Conservation (phyloP, 1,140 invertebrate species). For the Eurosta solidaginis region DNA sequence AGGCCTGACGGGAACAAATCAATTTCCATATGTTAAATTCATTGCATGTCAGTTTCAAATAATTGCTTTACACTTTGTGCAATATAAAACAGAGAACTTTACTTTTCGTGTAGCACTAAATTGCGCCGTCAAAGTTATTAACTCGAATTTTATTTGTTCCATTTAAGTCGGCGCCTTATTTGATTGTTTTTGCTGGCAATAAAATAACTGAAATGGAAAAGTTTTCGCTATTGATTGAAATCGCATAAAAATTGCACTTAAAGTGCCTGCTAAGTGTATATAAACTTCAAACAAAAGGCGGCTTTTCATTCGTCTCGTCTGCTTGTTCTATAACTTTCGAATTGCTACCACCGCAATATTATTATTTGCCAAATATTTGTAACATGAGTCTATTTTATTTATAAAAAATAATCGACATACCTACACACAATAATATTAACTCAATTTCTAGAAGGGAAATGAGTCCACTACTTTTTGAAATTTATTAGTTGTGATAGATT, state of each 20-base stretch:
- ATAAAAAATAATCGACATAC: too few relatives aligned
- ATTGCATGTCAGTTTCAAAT: neutral
- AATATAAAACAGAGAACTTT: neutral
- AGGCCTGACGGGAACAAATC: neutral
- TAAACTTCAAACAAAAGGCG: neutral
- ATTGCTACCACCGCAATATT: neutral
- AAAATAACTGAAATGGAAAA: neutral
- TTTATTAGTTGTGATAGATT: too few relatives aligned
- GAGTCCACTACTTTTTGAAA: too few relatives aligned
- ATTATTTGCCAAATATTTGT: too few relatives aligned
- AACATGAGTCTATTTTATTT: too few relatives aligned
- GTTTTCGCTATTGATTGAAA: neutral
- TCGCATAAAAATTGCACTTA: conserved; percentile 15
- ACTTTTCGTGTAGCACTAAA: neutral
- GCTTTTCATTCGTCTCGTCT: neutral
- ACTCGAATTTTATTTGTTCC: neutral
- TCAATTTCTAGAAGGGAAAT: too few relatives aligned
- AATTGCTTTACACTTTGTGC: neutral
- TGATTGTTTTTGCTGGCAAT: neutral
- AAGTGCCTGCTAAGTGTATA: neutral
- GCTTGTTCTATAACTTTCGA: neutral
- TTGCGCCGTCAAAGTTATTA: conserved; percentile 1
- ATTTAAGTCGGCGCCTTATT: neutral
- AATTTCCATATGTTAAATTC: conserved; percentile 6
- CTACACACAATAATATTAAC: too few relatives aligned